Evolutionary conservation across 2,888 invertebrate species (phyloP), one percentile per base, ranked within the genome.

Genomic region (Selenia dentaria): DNA sequence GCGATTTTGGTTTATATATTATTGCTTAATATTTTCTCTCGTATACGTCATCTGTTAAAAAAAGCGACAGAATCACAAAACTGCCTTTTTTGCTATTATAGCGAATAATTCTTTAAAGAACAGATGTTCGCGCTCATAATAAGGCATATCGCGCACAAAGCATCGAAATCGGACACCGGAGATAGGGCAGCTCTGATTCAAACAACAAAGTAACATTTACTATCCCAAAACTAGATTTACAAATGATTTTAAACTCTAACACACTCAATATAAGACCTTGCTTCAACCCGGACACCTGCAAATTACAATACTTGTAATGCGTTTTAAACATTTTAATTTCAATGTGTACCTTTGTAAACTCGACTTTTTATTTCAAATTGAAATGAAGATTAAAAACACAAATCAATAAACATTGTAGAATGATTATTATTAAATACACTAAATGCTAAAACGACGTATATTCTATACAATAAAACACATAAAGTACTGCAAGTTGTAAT

Each of bases 91-190:
- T 79, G 76, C 75, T 73, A 73, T 75, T 70, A 71, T 74, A 74
- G 74, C 78, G 77, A 82, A 83, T 83, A 79, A 85, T 77, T 80
- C 74, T 71, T 74, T 74, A 66, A 68, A 64, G 82, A 79, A 81
- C 90, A 90, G 88, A 88, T 90, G 86, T 87, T 85, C 82, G 75
- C 83, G 72, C 79, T 83, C 75, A 90, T 90, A 88, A 90, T 90
- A 88, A 90, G 90, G 79, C 81, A 73, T 87, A 88, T 90, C 90
- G 88, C 72, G 79, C 71, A 88, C 87, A 90, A 90, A 86, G 84
- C 79, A 80, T 82, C 79, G 90, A 83, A 86, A 90, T 88, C 83
- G 77, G 87, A 90, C 88, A 90, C 90, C 87, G 83, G 80, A 82
- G 88, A 87, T 86, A 86, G 86, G 83, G 83, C 82, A 83, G 74